phyloP scores from a whole-genome alignment of 1,140 invertebrate species.

The Palaemon carinicauda region DNA sequence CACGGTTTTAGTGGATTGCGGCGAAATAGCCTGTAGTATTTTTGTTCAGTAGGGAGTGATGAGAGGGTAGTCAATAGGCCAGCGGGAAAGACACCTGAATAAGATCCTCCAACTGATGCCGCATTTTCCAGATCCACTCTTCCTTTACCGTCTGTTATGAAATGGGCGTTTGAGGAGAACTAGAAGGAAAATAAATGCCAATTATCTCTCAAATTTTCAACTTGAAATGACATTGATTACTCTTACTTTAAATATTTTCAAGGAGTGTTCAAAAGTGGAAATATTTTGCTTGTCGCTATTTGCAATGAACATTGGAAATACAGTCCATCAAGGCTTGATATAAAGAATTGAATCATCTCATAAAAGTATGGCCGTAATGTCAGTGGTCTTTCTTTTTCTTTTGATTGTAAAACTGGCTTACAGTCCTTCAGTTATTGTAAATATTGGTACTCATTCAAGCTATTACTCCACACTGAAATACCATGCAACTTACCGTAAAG shows the following conservation, averaged over 20 bases:
- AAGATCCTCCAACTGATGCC: conserved; percentile 7
- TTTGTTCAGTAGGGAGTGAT: background rate
- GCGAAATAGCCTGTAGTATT: background rate
- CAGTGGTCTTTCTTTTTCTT: no score
- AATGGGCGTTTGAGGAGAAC: conserved; percentile 30
- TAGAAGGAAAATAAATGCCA: background rate
- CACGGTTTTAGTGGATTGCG: conserved; percentile 13
- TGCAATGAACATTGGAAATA: no score
- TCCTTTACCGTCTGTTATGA: background rate
- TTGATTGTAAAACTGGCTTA: no score
- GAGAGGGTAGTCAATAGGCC: conserved; percentile 28
- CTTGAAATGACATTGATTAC: no score
- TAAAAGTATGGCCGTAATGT: background rate
- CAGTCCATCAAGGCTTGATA: background rate
- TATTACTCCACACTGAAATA: no score
- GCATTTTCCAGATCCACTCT: conserved; percentile 12
- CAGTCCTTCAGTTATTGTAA: no score
- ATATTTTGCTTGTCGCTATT: no score
- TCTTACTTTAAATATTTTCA: no score
- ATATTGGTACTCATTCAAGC: no score
- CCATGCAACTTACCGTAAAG: no score
- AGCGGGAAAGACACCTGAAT: conserved; percentile 18
- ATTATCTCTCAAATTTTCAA: background rate
- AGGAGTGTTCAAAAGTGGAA: no score
- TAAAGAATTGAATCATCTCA: background rate